Evolutionary conservation across 2,113 vertebrate species (phyloP).

Genomic region (human (Homo sapiens)): DNA sequence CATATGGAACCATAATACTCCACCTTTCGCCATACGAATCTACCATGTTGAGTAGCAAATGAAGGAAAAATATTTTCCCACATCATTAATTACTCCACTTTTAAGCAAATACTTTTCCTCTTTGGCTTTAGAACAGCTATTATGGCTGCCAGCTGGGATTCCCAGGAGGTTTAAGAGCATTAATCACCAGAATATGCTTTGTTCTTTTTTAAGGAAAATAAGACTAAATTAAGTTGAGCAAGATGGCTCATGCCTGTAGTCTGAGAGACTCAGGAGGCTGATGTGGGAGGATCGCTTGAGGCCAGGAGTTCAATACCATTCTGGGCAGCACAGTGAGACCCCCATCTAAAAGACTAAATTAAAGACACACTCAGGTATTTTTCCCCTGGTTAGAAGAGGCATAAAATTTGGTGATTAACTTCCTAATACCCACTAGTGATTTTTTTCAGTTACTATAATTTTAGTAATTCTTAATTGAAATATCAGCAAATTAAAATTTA

Average conservation of each 20-base stretch:
- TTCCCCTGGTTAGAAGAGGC: neutral
- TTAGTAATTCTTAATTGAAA: slow-evolving; percentile 18
- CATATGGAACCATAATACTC: neutral
- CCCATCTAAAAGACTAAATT: neutral
- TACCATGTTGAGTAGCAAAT: slow-evolving; percentile 49
- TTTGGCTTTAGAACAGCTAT: slow-evolving; percentile 50
- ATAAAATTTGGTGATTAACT: slow-evolving; percentile 43
- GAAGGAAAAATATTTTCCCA: slow-evolving; percentile 45
- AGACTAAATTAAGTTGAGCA: neutral
- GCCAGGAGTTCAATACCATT: too few species aligned
- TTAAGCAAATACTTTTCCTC: slow-evolving; percentile 24
- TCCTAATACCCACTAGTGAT: neutral
- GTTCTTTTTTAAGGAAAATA: slow-evolving; percentile 56
- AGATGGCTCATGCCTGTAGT: too few species aligned
- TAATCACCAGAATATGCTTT: slow-evolving; percentile 60
- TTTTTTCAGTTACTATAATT: slow-evolving; percentile 47
- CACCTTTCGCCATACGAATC: slow-evolving; percentile 15
- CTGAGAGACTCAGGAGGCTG: too few species aligned
- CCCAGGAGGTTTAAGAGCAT: neutral
- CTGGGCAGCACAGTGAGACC: too few species aligned
- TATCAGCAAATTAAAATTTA: slow-evolving; percentile 27
- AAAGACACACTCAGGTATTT: slow-evolving; percentile 28
- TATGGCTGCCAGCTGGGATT: slow-evolving; percentile 54
- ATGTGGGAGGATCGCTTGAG: too few species aligned
- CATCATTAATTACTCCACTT: slow-evolving; percentile 46